These are phyloP conservation scores for Pheosia tremula DNA, from an alignment of 2,888 invertebrate species.

Conservation along the genomic window DNA sequence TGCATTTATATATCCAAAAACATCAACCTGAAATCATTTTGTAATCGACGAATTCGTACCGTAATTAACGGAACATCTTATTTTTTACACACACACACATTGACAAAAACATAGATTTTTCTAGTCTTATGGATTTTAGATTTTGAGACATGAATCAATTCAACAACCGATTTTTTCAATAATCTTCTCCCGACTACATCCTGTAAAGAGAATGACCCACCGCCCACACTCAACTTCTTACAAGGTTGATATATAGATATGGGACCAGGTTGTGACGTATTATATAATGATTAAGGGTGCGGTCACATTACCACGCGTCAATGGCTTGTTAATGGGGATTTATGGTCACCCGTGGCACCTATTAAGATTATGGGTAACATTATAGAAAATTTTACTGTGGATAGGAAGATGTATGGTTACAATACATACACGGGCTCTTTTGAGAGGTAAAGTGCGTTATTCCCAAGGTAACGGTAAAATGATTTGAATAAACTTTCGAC, in stretches of 20 bases:
- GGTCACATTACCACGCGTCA: constrained; percentile 40
- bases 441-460: too few species aligned
- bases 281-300: constrained; percentile 41
- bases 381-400: constrained; percentile 12
- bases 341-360: constrained; percentile 26
- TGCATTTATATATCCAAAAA: too few species aligned
- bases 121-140: too few species aligned
- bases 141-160: neutral
- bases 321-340: constrained; percentile 47
- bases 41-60: too few species aligned
- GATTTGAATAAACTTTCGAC: neutral
- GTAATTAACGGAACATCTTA: too few species aligned
- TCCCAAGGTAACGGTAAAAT: neutral
- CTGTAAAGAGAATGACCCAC: neutral
- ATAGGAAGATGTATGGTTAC: constrained; percentile 17
- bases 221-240: neutral
- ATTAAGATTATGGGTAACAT: constrained; percentile 18
- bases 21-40: too few species aligned
- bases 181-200: neutral
- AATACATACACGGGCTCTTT: neutral
- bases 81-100: too few species aligned
- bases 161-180: neutral
- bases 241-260: constrained; percentile 11
- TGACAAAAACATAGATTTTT: too few species aligned
- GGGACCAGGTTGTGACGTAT: constrained; percentile 16